Percentiles rank a stretch among this genome's conserved stretches.
Evolutionary conservation across 30 jellyfish, hydroid and myxozoan species (phyloP).

Genomic region (Aurelia sp.): DNA sequence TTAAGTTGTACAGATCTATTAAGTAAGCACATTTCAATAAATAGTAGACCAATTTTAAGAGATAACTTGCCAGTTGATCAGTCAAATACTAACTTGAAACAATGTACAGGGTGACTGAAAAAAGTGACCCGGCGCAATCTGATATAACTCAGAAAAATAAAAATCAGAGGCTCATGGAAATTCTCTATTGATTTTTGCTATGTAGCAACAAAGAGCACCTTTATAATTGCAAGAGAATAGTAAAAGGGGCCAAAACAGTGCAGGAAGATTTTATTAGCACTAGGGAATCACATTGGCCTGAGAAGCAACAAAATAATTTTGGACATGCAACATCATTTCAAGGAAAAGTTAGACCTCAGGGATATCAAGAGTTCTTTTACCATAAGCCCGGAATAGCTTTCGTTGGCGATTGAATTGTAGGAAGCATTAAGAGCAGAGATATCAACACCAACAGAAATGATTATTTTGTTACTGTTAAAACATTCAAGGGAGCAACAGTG

Average conservation of each 20-base stretch:
- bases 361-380: neutral
- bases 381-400: neutral
- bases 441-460: neutral
- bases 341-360: neutral
- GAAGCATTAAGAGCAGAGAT: neutral
- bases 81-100: no score
- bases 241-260: conserved; percentile 1
- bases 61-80: no score
- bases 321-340: conserved; percentile 1
- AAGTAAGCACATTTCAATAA: no score
- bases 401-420: neutral
- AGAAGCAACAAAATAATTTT: neutral
- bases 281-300: conserved; percentile 3
- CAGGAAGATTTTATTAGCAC: no score
- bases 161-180: no score
- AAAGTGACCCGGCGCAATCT: no score
- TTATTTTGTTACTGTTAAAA: neutral
- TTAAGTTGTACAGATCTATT: no score
- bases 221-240: neutral
- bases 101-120: no score
- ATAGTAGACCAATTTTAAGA: no score
- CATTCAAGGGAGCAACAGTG: conserved; percentile 6
- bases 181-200: no score
- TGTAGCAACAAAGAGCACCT: neutral
- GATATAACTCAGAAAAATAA: no score